Evolutionary conservation across 2,113 vertebrate species (phyloP).

Genomic region (Phalacrocorax brasilianus): DNA sequence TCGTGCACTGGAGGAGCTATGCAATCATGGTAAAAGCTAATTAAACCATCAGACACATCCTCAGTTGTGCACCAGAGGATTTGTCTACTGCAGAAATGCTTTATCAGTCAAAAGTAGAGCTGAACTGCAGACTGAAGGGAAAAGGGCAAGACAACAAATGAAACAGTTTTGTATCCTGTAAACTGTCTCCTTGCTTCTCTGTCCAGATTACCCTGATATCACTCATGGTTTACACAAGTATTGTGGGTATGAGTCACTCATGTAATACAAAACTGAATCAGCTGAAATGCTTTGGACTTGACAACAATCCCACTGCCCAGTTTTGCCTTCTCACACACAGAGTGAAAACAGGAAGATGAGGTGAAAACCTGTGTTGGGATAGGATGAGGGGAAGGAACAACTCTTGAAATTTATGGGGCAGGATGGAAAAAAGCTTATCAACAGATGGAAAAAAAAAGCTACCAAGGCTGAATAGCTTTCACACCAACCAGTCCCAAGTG

Average conservation of each 20-base stretch:
- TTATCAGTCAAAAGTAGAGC: not conserved
- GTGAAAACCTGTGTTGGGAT: not conserved
- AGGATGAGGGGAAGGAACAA: not conserved
- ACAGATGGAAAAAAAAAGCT: not conserved
- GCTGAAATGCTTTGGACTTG: not conserved
- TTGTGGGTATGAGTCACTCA: accelerated
- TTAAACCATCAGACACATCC: not conserved
- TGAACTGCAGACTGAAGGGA: not conserved
- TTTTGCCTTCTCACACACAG: not conserved
- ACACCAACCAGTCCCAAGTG: not conserved
- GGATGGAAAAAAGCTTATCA: not conserved
- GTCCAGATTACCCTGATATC: not conserved
- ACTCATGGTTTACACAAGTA: not conserved
- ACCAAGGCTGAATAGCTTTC: not conserved
- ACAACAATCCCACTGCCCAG: not conserved
- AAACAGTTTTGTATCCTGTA: not conserved
- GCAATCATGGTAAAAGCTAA: not conserved
- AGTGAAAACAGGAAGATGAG: not conserved
- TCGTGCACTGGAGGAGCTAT: accelerated
- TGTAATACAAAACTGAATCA: not conserved
- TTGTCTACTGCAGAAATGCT: not conserved
- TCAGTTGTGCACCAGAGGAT: accelerated
- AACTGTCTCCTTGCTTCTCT: not conserved
- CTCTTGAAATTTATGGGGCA: not conserved
- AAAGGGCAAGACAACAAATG: not conserved